These are phyloP conservation scores for Trididemnum nubilum DNA, from an alignment of 23 tunicate genomes.

Conservation along the genomic window DNA sequence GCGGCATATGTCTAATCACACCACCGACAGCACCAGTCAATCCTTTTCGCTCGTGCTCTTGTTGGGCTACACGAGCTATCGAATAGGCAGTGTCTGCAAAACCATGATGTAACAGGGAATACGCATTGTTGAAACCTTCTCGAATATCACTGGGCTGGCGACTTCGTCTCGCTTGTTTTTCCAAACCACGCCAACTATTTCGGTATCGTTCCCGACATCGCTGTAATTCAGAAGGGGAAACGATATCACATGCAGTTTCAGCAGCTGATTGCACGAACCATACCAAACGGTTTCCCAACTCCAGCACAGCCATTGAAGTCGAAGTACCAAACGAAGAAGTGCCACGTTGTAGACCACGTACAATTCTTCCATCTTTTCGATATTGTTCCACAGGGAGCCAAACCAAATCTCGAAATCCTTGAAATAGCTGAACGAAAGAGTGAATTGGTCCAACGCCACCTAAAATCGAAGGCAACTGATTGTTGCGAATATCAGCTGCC, in stretches of 20 bases:
- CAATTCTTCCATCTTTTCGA: constrained; percentile 85
- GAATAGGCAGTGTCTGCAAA: constrained; percentile 64
- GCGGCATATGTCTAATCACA: constrained; percentile 84
- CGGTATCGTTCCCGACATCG: neutral
- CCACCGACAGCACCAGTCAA: constrained; percentile 93
- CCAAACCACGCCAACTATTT: constrained; percentile 62
- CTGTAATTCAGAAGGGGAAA: constrained; percentile 56
- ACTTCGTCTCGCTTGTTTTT: constrained; percentile 37
- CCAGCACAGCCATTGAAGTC: constrained; percentile 92
- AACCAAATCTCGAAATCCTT: constrained; percentile 82
- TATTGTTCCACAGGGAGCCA: constrained; percentile 93
- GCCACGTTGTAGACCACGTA: constrained; percentile 87
- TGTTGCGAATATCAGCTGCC: constrained; percentile 82
- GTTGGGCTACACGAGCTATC: constrained; percentile 64
- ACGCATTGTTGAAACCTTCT: constrained; percentile 92
- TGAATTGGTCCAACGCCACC: constrained; percentile 98
- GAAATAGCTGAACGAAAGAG: constrained; percentile 80
- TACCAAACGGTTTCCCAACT: constrained; percentile 67
- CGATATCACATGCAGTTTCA: constrained; percentile 79
- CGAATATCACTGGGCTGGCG: constrained; percentile 78
- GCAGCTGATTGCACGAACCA: constrained; percentile 87
- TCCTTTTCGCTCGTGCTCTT: constrained; percentile 87
- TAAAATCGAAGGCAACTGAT: constrained; percentile 87
- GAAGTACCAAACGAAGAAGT: constrained; percentile 95
- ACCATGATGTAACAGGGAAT: constrained; percentile 66